These are phyloP conservation scores for Pachyrhynchus sulphureomaculatus DNA, from an alignment of 1,140 invertebrate species.

Conservation along the genomic window DNA sequence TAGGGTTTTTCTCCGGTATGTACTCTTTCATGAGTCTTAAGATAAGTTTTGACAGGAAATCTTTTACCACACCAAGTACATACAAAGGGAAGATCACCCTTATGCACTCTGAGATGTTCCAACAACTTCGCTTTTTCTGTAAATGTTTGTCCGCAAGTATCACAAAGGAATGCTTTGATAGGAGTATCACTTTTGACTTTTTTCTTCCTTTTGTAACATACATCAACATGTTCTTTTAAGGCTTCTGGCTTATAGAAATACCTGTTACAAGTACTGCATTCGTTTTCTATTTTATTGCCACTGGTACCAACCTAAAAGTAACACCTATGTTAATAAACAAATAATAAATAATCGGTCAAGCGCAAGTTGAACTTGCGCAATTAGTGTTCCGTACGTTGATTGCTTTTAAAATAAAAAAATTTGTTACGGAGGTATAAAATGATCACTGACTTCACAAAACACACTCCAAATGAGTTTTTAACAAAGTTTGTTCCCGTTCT, in stretches of 20 bases:
- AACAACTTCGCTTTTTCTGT: conserved; percentile 59
- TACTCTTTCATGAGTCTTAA: conserved; percentile 57
- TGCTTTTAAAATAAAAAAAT: too few species aligned
- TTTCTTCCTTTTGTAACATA: conserved; percentile 25
- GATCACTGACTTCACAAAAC: too few species aligned
- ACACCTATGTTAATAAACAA: too few species aligned
- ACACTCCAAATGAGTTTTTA: too few species aligned
- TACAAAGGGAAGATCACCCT: conserved; percentile 53
- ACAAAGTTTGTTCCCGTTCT: too few species aligned
- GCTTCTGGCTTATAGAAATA: conserved; percentile 52
- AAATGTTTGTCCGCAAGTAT: conserved; percentile 59
- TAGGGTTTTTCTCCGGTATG: conserved; percentile 58
- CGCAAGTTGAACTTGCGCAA: too few species aligned
- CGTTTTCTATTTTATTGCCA: conserved; percentile 35
- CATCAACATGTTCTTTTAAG: conserved; percentile 53
- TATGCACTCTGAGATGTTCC: conserved; percentile 61
- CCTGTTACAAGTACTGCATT: conserved; percentile 49
- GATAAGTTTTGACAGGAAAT: conserved; percentile 56
- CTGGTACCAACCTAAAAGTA: conserved; percentile 32
- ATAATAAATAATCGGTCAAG: conserved; percentile 36
- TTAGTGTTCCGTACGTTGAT: too few species aligned
- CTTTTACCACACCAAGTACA: conserved; percentile 56
- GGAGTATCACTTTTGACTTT: conserved; percentile 17
- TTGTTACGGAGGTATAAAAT: too few species aligned
- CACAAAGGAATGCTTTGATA: conserved; percentile 52